A percentile compares a stretch with the other conserved stretches of the same genome.
These are phyloP conservation scores for Trissoscelio sp. DNA, from an alignment of 2,888 invertebrate species.

Conservation along the genomic window DNA sequence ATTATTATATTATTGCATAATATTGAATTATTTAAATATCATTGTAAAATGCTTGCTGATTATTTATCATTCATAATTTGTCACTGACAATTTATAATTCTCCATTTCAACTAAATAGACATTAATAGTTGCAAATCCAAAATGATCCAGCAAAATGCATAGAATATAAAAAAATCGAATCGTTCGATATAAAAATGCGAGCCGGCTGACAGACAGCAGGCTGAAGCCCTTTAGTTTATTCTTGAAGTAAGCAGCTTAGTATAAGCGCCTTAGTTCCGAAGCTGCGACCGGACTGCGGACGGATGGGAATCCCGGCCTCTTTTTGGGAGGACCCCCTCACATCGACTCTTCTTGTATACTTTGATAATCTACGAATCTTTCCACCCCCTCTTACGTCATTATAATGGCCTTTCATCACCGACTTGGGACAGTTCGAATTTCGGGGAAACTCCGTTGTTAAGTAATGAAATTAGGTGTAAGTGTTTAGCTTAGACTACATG, in stretches of 20 bases:
- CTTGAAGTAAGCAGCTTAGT: slow-evolving; percentile 70
- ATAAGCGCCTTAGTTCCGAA: slow-evolving; percentile 66
- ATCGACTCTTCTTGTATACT: slow-evolving; percentile 48
- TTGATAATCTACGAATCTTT: slow-evolving; percentile 63
- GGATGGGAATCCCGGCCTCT: slow-evolving; percentile 69
- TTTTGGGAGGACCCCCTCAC: slow-evolving; percentile 61
- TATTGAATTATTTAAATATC: too few species aligned
- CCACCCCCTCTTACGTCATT: slow-evolving; percentile 44
- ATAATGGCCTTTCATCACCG: slow-evolving; percentile 58
- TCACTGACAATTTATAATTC: too few species aligned
- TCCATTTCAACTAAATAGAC: too few species aligned
- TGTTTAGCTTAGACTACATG: slow-evolving; percentile 28
- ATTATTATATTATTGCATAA: too few species aligned
- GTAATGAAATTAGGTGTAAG: slow-evolving; percentile 53
- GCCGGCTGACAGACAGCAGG: slow-evolving; percentile 69
- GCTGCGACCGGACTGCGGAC: slow-evolving; percentile 73
- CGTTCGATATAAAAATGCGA: slow-evolving; percentile 78
- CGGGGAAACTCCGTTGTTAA: slow-evolving; percentile 16
- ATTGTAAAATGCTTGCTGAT: too few species aligned
- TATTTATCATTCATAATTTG: too few species aligned
- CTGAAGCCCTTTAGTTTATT: slow-evolving; percentile 67
- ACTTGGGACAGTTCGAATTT: slow-evolving; percentile 36
- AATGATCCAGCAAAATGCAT: slow-evolving; percentile 13
- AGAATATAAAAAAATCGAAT: slow-evolving; percentile 73
- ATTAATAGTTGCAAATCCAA: background rate